Conservation (phyloP, 2,113 vertebrate species). For the Embiotoca jacksoni region DNA sequence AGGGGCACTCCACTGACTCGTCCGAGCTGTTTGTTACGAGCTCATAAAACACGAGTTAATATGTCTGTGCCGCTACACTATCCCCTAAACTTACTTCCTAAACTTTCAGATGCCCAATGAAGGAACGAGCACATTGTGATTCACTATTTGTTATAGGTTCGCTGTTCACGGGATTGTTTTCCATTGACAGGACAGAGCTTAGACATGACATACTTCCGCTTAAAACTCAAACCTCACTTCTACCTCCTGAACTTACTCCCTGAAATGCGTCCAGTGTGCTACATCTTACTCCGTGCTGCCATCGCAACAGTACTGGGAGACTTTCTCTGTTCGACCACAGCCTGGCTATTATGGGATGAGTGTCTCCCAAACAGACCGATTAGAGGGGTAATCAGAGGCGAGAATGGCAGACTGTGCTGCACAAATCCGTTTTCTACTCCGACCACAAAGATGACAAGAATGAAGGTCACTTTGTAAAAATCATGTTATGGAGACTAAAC, state of each 20-base stretch:
- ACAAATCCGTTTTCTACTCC: slow-evolving; percentile 41
- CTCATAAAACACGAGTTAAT: background rate
- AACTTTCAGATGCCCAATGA: background rate
- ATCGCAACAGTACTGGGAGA: slow-evolving; percentile 42
- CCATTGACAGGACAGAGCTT: background rate
- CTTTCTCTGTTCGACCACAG: slow-evolving; percentile 68
- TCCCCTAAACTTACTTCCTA: background rate
- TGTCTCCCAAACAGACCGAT: slow-evolving; percentile 76
- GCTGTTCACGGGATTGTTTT: background rate
- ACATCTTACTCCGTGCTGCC: slow-evolving; percentile 23
- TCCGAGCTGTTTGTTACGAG: background rate
- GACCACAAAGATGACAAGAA: slow-evolving; percentile 62
- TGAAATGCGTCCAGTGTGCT: slow-evolving; percentile 38
- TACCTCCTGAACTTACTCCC: background rate
- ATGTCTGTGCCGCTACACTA: no score
- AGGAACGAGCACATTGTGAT: background rate
- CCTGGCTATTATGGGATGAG: slow-evolving; percentile 73
- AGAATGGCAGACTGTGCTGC: slow-evolving; percentile 42
- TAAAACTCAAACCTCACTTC: slow-evolving; percentile 15
- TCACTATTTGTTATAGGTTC: slow-evolving; percentile 6
- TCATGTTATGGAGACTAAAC: slow-evolving; percentile 8
- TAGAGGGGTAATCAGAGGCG: slow-evolving; percentile 65
- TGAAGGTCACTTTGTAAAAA: slow-evolving; percentile 48
- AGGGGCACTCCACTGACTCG: background rate
- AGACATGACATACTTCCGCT: background rate